Evolutionary conservation across 2,888 invertebrate genomes (phyloP).

Genomic region (Ferdinandea cuprea): DNA sequence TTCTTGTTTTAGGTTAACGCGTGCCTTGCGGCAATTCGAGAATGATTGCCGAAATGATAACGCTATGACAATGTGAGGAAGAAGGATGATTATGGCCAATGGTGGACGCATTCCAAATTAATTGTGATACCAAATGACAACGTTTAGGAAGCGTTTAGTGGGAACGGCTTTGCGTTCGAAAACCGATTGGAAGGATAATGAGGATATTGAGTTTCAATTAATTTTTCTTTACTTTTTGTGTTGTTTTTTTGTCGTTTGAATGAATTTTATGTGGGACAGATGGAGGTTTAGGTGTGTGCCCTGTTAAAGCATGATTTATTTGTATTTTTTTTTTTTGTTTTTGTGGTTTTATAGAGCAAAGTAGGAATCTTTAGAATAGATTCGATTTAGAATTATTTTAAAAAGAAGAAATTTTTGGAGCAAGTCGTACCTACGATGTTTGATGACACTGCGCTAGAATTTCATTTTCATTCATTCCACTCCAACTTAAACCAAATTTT

Average conservation of each 20-base stretch:
- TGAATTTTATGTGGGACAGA: not conserved
- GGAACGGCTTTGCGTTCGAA: slow-evolving; percentile 56
- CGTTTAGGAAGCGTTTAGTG: slow-evolving; percentile 69
- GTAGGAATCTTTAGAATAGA: too few species aligned
- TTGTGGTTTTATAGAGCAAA: not conserved
- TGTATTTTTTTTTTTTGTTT: not conserved
- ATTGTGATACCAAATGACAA: slow-evolving; percentile 63
- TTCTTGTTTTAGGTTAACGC: slow-evolving; percentile 56
- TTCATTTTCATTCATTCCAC: too few species aligned
- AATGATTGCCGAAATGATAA: slow-evolving; percentile 68
- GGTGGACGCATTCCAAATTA: slow-evolving; percentile 64
- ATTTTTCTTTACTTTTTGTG: slow-evolving; percentile 8
- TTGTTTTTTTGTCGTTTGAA: not conserved
- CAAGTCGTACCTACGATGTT: too few species aligned
- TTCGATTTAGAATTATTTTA: too few species aligned
- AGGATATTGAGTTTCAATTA: slow-evolving; percentile 72
- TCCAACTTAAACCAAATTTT: too few species aligned
- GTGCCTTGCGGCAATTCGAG: slow-evolving; percentile 70
- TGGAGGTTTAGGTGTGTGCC: not conserved
- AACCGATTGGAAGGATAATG: slow-evolving; percentile 60
- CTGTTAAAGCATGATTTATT: not conserved
- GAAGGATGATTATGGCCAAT: slow-evolving; percentile 20
- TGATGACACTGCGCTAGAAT: too few species aligned
- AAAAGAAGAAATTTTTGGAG: not conserved
- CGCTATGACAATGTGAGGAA: slow-evolving; percentile 26